Evolutionary conservation across 2,797 vertebrate species (phyloP).

Genomic region (Synanceia verrucosa): DNA sequence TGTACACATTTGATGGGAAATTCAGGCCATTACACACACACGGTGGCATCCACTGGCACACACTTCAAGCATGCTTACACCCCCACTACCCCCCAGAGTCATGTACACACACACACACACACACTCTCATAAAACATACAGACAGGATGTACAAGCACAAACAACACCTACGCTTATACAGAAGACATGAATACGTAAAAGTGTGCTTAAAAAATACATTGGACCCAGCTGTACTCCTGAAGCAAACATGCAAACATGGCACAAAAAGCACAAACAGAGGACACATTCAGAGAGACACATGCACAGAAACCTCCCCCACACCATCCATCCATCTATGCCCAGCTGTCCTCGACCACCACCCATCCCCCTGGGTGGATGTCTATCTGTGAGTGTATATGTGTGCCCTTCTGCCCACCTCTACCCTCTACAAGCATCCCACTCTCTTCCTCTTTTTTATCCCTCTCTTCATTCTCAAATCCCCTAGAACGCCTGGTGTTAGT

Average conservation of each 20-base stretch:
- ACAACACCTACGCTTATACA: conserved; percentile 15
- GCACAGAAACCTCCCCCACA: conserved; percentile 59
- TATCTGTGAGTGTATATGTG: conserved; percentile 3
- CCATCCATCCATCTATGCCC: conserved; percentile 65
- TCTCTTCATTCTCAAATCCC: neutral
- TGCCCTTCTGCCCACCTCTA: conserved; percentile 64
- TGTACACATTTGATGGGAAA: conserved; percentile 57
- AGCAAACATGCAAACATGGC: conserved; percentile 16
- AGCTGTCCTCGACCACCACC: conserved; percentile 62
- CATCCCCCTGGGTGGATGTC: conserved; percentile 56
- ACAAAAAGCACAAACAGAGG: too few species aligned
- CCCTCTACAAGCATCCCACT: conserved; percentile 15
- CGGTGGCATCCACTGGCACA: conserved; percentile 46
- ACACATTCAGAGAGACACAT: conserved; percentile 20
- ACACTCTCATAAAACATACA: conserved; percentile 7
- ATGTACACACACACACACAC: neutral
- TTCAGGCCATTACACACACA: conserved; percentile 67
- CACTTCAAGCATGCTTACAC: conserved; percentile 17
- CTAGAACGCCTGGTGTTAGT: neutral
- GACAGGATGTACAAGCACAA: conserved; percentile 19
- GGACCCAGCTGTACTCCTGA: neutral
- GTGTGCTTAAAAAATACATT: conserved; percentile 27
- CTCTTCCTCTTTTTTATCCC: conserved; percentile 8
- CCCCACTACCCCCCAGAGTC: neutral
- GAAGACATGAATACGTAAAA: conserved; percentile 13